Base-by-base conservation (phyloP, 2,888 invertebrate species). In the Epirrhoe tristata region DNA sequence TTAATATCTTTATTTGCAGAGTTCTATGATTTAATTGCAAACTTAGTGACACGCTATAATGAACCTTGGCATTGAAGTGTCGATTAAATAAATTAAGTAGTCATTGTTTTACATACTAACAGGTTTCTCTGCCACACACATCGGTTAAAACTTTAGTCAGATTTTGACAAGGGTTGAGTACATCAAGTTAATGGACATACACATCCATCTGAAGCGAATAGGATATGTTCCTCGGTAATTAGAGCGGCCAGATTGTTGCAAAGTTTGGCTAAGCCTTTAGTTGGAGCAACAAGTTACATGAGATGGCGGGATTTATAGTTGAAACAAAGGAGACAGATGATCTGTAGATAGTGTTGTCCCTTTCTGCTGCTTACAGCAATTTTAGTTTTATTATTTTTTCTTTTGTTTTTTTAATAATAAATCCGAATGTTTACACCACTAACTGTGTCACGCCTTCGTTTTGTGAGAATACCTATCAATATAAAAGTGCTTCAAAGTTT, bases 271-370 rank as follows among this genome's bases (percentile, higher is more conserved):
- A 36, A 53, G 63, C 58, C 58, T 43, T 53, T 48, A 60, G 8
- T 46, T 24, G 17, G 24, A 53, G 63, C 63, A 63, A 63, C 63
- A 58, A 63, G 57, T 63, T 56, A 55, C 58, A 55, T 34, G 36
- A 58, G 34, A 50, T 16, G 16, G 36, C 10, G 39, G 32, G 43
- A 43, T 54, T 54, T 7, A 43, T 50, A 36, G 12, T 46, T 46
- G 51, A 36, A 10, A 31, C 31, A 12, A 6, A 39, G 5, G 58
- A 59, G 39, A 59, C 17, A 7, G 51, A 58, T 34, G 51, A 12
- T 6, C 48, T 14, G 10, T 32, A 50, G 8, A 1, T 36, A 36
- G 17, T 51, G 17, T 34, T 51, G 58, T 58, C 36, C 12, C 36
- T 12, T 16, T 5, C 34, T 58, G 7, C 8, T 39, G 39, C 24